Evolutionary conservation across 2,888 invertebrate species (phyloP).

Genomic region (Conchocele bisecta): DNA sequence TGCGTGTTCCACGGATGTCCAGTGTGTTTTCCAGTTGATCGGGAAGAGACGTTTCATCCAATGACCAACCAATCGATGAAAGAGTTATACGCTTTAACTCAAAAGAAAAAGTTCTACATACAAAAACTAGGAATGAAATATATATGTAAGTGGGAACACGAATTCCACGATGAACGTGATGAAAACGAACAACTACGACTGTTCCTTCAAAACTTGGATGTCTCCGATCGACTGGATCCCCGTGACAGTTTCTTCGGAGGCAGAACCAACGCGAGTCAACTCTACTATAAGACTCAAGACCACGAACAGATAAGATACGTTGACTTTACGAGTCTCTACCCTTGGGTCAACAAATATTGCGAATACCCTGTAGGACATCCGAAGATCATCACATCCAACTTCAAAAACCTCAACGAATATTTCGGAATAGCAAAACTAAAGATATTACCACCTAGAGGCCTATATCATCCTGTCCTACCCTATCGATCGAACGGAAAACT

Average conservation of each 20-base stretch:
- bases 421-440: slow-evolving; percentile 41
- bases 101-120: slow-evolving; percentile 31
- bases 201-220: background rate
- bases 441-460: slow-evolving; percentile 49
- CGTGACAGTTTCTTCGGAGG: slow-evolving; percentile 71
- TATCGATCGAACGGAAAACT: slow-evolving; percentile 68
- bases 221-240: slow-evolving; percentile 49
- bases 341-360: slow-evolving; percentile 62
- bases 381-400: slow-evolving; percentile 14
- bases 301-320: slow-evolving; percentile 58
- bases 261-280: slow-evolving; percentile 62
- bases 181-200: background rate
- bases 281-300: slow-evolving; percentile 49
- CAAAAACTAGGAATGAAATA: slow-evolving; percentile 37
- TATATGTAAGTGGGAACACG: slow-evolving; percentile 45
- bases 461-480: slow-evolving; percentile 75
- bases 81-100: slow-evolving; percentile 37
- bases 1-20: slow-evolving; percentile 43
- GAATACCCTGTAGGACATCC: slow-evolving; percentile 64
- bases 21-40: slow-evolving; percentile 16
- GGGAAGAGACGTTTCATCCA: slow-evolving; percentile 10
- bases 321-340: slow-evolving; percentile 57
- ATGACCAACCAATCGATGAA: slow-evolving; percentile 17
- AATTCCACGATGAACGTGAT: slow-evolving; percentile 10
- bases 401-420: slow-evolving; percentile 26